Conservation (phyloP, 2,888 invertebrate species). For the Volucella zonaria region DNA sequence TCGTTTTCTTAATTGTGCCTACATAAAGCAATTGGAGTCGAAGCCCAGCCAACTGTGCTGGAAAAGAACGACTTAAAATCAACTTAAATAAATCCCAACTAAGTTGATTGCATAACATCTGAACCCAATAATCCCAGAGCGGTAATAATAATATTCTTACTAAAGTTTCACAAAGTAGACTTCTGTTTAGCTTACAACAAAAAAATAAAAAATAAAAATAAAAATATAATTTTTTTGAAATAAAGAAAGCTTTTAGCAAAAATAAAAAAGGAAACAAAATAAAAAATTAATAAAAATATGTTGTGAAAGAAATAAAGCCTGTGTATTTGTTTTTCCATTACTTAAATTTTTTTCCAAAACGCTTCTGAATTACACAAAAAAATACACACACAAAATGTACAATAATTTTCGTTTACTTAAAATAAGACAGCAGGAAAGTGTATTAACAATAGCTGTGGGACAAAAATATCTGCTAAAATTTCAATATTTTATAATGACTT, state of each 20-base stretch:
- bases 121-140: too few species aligned
- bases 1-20: too few species aligned
- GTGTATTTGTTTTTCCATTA: slow-evolving; percentile 25
- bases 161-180: neutral
- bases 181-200: slow-evolving; percentile 1
- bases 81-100: too few species aligned
- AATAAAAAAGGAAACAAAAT: slow-evolving; percentile 1
- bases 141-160: too few species aligned
- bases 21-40: too few species aligned
- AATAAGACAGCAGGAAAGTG: slow-evolving; percentile 61
- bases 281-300: slow-evolving; percentile 8
- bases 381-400: slow-evolving; percentile 25
- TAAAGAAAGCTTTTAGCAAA: slow-evolving; percentile 30
- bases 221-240: neutral
- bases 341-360: slow-evolving; percentile 8
- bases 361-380: slow-evolving; percentile 27
- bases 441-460: slow-evolving; percentile 71
- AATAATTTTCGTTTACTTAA: slow-evolving; percentile 39
- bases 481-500: slow-evolving; percentile 11
- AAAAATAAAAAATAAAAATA: slow-evolving; percentile 1
- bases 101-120: too few species aligned
- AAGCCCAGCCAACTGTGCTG: too few species aligned
- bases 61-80: too few species aligned
- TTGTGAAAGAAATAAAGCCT: slow-evolving; percentile 52
- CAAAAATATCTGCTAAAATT: slow-evolving; percentile 37